phyloP scores from a whole-genome alignment of 1,140 invertebrate genomes.

The Drosophila sp. region DNA sequence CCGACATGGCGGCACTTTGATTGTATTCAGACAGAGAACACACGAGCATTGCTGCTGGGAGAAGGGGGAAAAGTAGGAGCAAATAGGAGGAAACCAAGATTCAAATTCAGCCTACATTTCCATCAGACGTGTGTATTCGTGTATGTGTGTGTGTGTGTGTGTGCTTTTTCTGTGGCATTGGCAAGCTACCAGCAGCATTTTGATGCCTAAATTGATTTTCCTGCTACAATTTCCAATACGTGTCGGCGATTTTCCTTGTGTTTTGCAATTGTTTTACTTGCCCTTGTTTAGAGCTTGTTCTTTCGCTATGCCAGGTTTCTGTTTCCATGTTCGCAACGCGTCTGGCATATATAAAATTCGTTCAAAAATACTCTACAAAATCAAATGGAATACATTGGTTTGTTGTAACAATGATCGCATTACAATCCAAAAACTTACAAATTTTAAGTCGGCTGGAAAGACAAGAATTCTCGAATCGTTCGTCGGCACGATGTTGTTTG shows the following conservation, averaged over 20 bases:
- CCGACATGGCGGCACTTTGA: conserved; percentile 48
- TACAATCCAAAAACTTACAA: too few relatives aligned
- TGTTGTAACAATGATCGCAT: too few relatives aligned
- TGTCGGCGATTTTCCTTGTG: conserved; percentile 52
- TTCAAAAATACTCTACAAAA: background rate
- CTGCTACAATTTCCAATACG: conserved; percentile 62
- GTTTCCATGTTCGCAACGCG: conserved; percentile 53
- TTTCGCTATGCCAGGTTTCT: conserved; percentile 51
- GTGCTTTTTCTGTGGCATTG: conserved; percentile 22
- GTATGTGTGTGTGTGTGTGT: conserved; percentile 6
- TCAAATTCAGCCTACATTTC: conserved; percentile 25
- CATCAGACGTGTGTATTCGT: conserved; percentile 47
- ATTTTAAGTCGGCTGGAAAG: too few relatives aligned
- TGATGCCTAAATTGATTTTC: conserved; percentile 75
- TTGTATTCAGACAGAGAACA: conserved; percentile 52
- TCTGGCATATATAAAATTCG: conserved; percentile 64
- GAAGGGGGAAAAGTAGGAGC: background rate
- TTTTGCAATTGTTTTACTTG: conserved; percentile 50
- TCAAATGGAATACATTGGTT: background rate
- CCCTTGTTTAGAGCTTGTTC: conserved; percentile 13
- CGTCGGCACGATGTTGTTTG: too few relatives aligned
- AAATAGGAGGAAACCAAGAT: background rate
- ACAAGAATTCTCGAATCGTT: too few relatives aligned
- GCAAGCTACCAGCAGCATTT: conserved; percentile 49
- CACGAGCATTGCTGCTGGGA: background rate